Evolutionary conservation across 2,888 invertebrate genomes (phyloP).

Genomic region (Mongoloraphidia duomilia): DNA sequence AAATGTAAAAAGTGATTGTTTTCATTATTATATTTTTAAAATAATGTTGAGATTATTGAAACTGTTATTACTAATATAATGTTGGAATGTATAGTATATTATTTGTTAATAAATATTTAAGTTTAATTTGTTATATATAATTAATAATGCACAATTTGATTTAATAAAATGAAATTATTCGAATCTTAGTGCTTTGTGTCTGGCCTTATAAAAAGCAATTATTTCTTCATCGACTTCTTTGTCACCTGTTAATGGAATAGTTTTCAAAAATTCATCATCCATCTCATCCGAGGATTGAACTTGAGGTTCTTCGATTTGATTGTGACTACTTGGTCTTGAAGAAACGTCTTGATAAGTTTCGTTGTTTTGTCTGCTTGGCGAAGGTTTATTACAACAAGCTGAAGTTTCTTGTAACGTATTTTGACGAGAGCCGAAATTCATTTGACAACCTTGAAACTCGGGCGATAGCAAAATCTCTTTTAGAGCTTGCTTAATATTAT

Average conservation of each 20-base stretch:
- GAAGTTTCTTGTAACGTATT: neutral
- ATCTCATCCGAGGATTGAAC: neutral
- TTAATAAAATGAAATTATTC: slow-evolving; percentile 12
- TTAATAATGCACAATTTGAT: slow-evolving; percentile 3
- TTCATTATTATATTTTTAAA: slow-evolving; percentile 6
- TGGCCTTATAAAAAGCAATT: slow-evolving; percentile 30
- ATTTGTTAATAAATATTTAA: slow-evolving; percentile 4
- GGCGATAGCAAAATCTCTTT: too few species aligned
- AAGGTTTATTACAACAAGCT: neutral
- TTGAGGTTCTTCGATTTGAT: neutral
- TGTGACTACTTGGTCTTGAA: neutral
- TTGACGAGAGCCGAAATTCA: neutral
- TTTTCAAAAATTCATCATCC: slow-evolving; percentile 21
- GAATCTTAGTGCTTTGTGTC: slow-evolving; percentile 18
- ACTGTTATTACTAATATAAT: slow-evolving; percentile 1
- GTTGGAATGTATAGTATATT: slow-evolving; percentile 1
- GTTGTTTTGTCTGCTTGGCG: neutral
- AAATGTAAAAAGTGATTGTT: slow-evolving; percentile 18
- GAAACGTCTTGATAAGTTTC: neutral
- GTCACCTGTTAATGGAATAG: slow-evolving; percentile 33
- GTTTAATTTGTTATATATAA: slow-evolving; percentile 3
- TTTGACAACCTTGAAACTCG: too few species aligned
- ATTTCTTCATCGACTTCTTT: slow-evolving; percentile 35
- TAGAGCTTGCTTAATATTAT: too few species aligned
- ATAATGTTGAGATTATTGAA: slow-evolving; percentile 1